These are phyloP conservation scores for Lycodopsis pacificus DNA, from an alignment of 2,797 vertebrate genomes.

Conservation along the genomic window DNA sequence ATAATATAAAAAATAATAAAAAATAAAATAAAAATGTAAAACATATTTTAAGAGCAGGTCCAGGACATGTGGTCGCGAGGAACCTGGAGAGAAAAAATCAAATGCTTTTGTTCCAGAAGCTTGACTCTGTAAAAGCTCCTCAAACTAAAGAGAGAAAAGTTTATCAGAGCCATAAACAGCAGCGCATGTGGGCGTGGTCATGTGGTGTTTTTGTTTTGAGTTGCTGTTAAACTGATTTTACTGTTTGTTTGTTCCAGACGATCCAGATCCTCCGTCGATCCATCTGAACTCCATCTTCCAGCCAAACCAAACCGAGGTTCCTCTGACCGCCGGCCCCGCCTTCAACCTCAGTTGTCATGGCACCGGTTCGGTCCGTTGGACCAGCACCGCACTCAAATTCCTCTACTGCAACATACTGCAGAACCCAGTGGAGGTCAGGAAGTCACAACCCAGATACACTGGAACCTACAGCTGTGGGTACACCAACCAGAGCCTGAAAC, in stretches of 20 bases:
- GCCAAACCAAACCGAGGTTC: constrained; percentile 59
- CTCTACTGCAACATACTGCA: constrained; percentile 7
- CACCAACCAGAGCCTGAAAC: constrained; percentile 56
- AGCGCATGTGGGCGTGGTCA: no score
- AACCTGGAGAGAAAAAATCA: no score
- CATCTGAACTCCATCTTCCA: constrained; percentile 60
- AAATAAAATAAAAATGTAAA: no score
- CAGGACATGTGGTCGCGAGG: no score
- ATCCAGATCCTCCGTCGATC: constrained; percentile 70
- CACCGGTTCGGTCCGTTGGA: constrained; percentile 10
- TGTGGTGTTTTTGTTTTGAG: neutral
- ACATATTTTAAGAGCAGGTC: no score
- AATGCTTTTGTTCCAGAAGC: no score
- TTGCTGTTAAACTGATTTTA: neutral
- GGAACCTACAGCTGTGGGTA: constrained; percentile 87
- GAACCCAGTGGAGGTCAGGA: constrained; percentile 37
- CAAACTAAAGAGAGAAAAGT: no score
- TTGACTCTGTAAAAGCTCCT: no score
- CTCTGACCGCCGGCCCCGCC: constrained; percentile 64
- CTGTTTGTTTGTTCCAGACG: constrained; percentile 70
- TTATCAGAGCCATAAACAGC: no score
- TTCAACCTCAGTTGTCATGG: constrained; percentile 83
- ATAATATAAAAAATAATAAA: no score
- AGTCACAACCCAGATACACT: constrained; percentile 65
- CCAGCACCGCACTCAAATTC: constrained; percentile 22